phyloP scores from a whole-genome alignment of 2,113 vertebrate species.

The Tragelaphus imberbis region DNA sequence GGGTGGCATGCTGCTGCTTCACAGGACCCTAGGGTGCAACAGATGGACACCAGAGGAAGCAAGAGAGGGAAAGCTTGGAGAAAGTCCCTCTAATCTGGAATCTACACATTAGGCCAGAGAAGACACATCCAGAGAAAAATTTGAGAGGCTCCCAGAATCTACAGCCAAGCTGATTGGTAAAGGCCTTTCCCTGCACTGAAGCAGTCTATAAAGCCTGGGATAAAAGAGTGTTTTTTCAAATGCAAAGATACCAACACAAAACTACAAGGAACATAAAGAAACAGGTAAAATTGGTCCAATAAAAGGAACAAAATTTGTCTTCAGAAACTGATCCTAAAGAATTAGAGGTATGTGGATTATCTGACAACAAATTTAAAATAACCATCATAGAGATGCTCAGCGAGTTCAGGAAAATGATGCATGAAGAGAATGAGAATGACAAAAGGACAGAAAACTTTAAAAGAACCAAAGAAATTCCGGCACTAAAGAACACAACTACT shows the following conservation, averaged over 20 bases:
- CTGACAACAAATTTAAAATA: not conserved
- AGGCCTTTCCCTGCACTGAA: not conserved
- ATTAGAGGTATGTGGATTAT: not conserved
- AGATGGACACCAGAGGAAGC: not conserved
- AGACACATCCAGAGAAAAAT: not conserved
- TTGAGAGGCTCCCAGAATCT: not conserved
- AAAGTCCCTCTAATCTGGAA: not conserved
- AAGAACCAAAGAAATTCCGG: not conserved
- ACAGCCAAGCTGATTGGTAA: not conserved
- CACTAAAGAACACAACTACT: not conserved
- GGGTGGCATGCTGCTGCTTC: not conserved
- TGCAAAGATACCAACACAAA: not conserved
- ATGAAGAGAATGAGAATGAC: not conserved
- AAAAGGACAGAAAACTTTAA: not conserved
- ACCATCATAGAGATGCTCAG: not conserved
- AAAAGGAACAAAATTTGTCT: conserved; percentile 10
- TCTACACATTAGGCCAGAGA: not conserved
- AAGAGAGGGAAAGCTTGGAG: not conserved
- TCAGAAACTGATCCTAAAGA: conserved; percentile 3
- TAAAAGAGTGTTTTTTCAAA: not conserved
- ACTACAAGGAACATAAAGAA: not conserved
- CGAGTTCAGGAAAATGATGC: not conserved
- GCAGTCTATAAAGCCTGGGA: not conserved
- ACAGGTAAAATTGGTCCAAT: not conserved
- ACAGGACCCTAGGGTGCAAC: not conserved